Base-by-base conservation (phyloP, 1,140 invertebrate genomes). In the Protaetia brevitarsis region DNA sequence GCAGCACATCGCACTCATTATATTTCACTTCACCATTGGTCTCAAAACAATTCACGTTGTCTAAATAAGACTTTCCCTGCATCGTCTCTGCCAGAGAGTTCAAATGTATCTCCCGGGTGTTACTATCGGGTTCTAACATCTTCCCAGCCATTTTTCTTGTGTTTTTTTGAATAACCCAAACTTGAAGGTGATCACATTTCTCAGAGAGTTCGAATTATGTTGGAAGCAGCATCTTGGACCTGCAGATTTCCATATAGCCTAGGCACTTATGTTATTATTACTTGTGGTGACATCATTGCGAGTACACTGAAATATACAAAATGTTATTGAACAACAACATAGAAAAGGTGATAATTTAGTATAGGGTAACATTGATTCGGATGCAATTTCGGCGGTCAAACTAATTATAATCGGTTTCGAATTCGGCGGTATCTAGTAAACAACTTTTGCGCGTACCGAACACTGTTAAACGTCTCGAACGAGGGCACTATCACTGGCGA, bases 41-140 rank as follows among this genome's bases (percentile, higher is more conserved):
- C n/a, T 62, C 59, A 16, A 66, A 27, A 63, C 65, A 66, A 21
- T 34, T 61, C n/a, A 34, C 28, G 10, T 21, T 34, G 2, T 34
- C 30, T 10, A 61, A 11, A 36, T 61, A 61, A 19, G 28, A 29
- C 7, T 61, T 61, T 4, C 31, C n/a, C 59, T 16, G 29, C n/a
- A 61, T 34, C 5, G 59, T 27, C 11, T 61, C 59, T 2, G 31
- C 19, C 19, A 61, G 31, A 7, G 59, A 61, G 11, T 30, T 61
- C 19, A 61, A 16, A 16, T 61, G 59, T 11, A 61, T 61, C 23
- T 61, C 59, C 26, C 59, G 26, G 4, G 59, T 61, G 13, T 61
- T 61, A 21, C 59, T 34, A 61, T 61, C 13, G 59, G 36, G 11
- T 30, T 58, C 56, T 30, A 58, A 58, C 56, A 58, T 58, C 29